Conservation (phyloP, 2,113 vertebrate genomes). For the Pipra filicauda region DNA sequence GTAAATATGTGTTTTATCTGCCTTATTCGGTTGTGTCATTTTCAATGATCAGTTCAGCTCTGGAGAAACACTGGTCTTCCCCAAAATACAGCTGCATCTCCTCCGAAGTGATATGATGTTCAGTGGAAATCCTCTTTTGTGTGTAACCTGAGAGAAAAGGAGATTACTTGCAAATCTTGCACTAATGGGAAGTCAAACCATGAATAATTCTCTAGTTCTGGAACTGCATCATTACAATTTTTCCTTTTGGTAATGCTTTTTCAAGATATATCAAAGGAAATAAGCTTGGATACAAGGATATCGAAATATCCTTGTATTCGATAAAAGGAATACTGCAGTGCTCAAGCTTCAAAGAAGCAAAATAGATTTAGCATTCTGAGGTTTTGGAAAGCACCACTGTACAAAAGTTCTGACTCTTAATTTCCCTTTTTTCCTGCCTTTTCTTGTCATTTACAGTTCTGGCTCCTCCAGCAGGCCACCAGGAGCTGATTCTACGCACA, state of each 20-base stretch:
- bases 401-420: neutral
- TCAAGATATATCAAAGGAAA: neutral
- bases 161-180: neutral
- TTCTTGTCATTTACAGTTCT: slow-evolving; percentile 63
- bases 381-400: neutral
- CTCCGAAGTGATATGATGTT: neutral
- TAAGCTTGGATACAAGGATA: neutral
- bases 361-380: neutral
- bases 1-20: neutral
- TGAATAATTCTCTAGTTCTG: neutral
- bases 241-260: neutral
- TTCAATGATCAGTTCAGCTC: neutral
- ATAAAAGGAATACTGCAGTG: neutral
- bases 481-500: slow-evolving; percentile 81
- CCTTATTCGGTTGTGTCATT: rapidly evolving
- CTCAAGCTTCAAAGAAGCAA: neutral
- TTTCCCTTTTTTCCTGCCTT: neutral
- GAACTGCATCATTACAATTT: neutral
- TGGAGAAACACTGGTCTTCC: neutral
- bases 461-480: slow-evolving; percentile 78
- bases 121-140: neutral
- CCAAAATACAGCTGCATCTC: neutral
- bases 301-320: no score
- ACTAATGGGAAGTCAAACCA: neutral
- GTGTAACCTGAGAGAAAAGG: neutral